Percentiles rank a stretch among this genome's conserved stretches.
Conservation (phyloP, 2,888 invertebrate species). For the Hydroisotoma schaefferi region DNA sequence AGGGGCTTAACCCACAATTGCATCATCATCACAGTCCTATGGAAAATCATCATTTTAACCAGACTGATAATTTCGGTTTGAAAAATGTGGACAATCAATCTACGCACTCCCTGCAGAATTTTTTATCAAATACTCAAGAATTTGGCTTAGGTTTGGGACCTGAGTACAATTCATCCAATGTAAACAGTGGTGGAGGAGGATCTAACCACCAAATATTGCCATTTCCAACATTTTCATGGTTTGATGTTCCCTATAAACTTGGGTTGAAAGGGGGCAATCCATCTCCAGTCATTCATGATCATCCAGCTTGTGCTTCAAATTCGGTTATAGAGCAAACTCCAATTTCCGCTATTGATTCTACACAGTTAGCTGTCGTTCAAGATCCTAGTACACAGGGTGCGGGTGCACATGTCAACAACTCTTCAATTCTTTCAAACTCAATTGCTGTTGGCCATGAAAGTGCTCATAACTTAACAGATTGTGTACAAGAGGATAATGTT, state of each 20-base stretch:
- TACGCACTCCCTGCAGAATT: slow-evolving; percentile 6
- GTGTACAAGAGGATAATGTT: too few species aligned
- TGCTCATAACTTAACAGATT: too few species aligned
- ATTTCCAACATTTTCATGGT: slow-evolving; percentile 45
- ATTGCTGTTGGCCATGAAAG: too few species aligned
- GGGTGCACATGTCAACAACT: too few species aligned
- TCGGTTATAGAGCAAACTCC: background rate
- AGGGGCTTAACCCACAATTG: slow-evolving; percentile 42
- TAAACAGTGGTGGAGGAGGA: slow-evolving; percentile 40
- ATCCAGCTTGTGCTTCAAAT: slow-evolving; percentile 28
- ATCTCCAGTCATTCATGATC: slow-evolving; percentile 46
- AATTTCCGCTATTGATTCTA: background rate
- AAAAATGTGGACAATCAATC: slow-evolving; percentile 28
- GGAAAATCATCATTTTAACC: slow-evolving; percentile 8
- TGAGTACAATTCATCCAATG: slow-evolving; percentile 1
- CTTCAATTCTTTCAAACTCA: too few species aligned
- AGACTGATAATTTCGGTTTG: slow-evolving; percentile 18
- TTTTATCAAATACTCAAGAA: slow-evolving; percentile 4
- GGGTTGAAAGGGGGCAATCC: slow-evolving; percentile 47
- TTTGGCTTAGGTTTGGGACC: background rate
- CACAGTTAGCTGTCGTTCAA: too few species aligned
- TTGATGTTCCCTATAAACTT: slow-evolving; percentile 31
- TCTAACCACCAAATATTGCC: slow-evolving; percentile 39
- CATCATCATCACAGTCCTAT: slow-evolving; percentile 36
- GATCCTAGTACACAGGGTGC: too few species aligned